phyloP scores from a whole-genome alignment of 2,888 invertebrate species.

The Agrochola lota region DNA sequence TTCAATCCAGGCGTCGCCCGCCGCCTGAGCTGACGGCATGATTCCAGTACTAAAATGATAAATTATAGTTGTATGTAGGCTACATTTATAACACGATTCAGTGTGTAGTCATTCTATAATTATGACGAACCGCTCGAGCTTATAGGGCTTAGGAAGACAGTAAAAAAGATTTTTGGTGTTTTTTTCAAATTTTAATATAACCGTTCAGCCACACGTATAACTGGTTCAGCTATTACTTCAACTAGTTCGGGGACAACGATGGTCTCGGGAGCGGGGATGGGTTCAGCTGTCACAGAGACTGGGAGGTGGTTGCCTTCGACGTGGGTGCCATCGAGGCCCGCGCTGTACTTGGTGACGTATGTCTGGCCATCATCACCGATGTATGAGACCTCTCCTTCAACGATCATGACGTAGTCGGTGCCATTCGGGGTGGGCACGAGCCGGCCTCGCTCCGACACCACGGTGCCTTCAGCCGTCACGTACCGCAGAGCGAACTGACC shows the following conservation, averaged over 20 bases:
- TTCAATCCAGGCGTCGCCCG: conserved; percentile 21
- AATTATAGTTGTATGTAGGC: conserved; percentile 51
- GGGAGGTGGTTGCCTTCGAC: conserved; percentile 76
- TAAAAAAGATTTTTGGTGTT: background rate
- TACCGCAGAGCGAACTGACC: conserved; percentile 79
- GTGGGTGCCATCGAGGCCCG: conserved; percentile 76
- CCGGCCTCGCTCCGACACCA: conserved; percentile 75
- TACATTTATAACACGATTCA: background rate
- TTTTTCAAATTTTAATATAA: conserved; percentile 10
- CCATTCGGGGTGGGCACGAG: conserved; percentile 57
- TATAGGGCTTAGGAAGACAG: no score
- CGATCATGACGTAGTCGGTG: conserved; percentile 72
- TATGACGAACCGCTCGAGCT: background rate
- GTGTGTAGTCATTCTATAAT: background rate
- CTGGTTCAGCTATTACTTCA: conserved; percentile 14
- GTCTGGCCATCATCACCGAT: conserved; percentile 78
- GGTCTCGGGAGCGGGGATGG: conserved; percentile 22
- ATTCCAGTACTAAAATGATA: conserved; percentile 53
- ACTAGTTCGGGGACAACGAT: background rate
- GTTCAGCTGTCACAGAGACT: conserved; percentile 66
- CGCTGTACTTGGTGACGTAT: conserved; percentile 77
- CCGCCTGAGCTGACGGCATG: conserved; percentile 40
- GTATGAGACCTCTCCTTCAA: conserved; percentile 79
- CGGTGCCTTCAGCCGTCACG: conserved; percentile 79
- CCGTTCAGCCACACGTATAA: background rate